Conservation (phyloP, 1,140 invertebrate genomes). For the Diorhabda sublineata region DNA sequence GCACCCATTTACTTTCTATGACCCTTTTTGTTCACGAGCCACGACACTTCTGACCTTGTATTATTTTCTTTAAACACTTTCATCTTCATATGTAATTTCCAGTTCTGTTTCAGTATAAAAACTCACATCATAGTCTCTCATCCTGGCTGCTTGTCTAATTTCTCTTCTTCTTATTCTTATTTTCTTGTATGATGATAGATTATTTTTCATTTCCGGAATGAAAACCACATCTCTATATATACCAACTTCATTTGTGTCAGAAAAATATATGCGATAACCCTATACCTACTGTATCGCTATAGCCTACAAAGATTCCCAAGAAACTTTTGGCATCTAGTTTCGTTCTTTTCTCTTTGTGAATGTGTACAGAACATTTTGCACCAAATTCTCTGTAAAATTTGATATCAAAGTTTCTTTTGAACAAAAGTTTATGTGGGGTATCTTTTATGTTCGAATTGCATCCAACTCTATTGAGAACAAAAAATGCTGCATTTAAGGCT, state of each 20-base stretch:
- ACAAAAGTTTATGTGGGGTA: conserved; percentile 6
- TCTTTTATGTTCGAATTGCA: neutral
- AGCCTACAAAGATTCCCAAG: conserved; percentile 15
- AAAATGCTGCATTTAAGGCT: neutral
- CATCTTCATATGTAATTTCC: too few relatives aligned
- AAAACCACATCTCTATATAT: neutral
- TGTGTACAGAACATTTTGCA: neutral
- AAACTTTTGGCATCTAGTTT: conserved; percentile 19
- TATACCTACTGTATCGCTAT: conserved; percentile 10
- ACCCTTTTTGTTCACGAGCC: too few relatives aligned
- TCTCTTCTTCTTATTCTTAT: too few relatives aligned
- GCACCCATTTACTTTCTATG: too few relatives aligned
- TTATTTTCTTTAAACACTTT: too few relatives aligned
- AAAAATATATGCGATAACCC: conserved; percentile 15
- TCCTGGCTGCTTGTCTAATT: too few relatives aligned
- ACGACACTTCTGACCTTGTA: too few relatives aligned
- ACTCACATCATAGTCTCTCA: too few relatives aligned
- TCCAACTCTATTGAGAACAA: conserved; percentile 1
- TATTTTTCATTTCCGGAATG: neutral
- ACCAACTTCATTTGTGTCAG: conserved; percentile 2
- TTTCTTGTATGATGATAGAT: neutral
- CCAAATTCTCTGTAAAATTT: neutral
- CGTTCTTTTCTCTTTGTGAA: conserved; percentile 7
- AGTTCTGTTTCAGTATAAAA: too few relatives aligned
- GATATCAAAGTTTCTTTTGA: neutral